Evolutionary conservation across 2,888 invertebrate genomes (phyloP), one percentile per base, ranked within the genome.

Genomic region (Strigamia transsilvanica): DNA sequence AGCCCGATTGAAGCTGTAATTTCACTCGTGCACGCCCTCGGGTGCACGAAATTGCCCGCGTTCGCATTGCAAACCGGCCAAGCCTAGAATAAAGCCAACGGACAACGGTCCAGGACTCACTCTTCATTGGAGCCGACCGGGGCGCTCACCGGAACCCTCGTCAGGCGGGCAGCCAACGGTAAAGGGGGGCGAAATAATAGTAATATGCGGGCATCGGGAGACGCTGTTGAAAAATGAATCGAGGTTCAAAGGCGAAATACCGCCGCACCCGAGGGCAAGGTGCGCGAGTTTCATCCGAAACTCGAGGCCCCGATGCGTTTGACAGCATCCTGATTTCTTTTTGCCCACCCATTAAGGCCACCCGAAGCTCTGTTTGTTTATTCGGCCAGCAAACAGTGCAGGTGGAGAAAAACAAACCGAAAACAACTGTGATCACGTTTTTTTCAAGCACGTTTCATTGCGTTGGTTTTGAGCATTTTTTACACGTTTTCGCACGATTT

Each of bases 201-300:
- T 46, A 46, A 46, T 46, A 46, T 3, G 46, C 79, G 34, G 80
- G 12, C 34, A 18, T 41, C 42, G 41, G 80, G 12, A 80, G 38
- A 41, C 38, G 34, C 42, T 23, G 41, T 34, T 80, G 80, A 80
- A 80, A 80, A 80, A 41, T 80, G 79, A n/a, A 79, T 23, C 79
- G 34, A 6, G 79, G 21, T 80, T 80, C 80, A 80, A 80, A 80
- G 79, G 32, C 34, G 21, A 42, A 80, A 4, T 10, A 41, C 80
- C 80, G 80, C 42, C 46, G 12, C 42, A 21, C 80, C 80, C 41
- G 34, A 78, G 38, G 80, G 80, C 41, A 18, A 41, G n/a, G 80
- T 80, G 23, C 23, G n/a, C 61, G 12, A 61, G 61, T 21, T 18
- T 61, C 61, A 46, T 23, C 61, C 61, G 2, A 4, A 61, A 15